These are phyloP conservation scores for Pemphigus obesinymphae DNA, from an alignment of 1,140 invertebrate genomes.

Conservation along the genomic window DNA sequence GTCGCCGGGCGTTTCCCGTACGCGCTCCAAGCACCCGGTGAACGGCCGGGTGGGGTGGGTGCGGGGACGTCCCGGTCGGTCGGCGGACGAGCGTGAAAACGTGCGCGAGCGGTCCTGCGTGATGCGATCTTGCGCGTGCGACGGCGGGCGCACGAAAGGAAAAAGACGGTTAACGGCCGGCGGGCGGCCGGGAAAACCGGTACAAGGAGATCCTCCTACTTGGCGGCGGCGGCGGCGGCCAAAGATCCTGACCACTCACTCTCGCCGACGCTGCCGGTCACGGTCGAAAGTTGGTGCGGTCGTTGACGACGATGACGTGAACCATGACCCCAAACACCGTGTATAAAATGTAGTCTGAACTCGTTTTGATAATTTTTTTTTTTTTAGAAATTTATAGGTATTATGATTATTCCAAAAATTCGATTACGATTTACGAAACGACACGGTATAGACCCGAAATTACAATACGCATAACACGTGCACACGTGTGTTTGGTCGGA, in stretches of 20 bases:
- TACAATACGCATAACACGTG: too few relatives aligned
- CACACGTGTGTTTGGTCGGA: too few relatives aligned
- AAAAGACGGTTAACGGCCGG: constrained; percentile 2
- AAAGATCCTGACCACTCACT: constrained; percentile 36
- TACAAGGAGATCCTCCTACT: constrained; percentile 32
- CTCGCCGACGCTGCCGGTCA: constrained; percentile 28
- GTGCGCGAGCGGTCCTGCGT: not conserved
- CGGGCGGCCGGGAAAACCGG: not conserved
- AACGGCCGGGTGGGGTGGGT: not conserved
- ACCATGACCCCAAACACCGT: constrained; percentile 10
- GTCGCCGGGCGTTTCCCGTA: constrained; percentile 23
- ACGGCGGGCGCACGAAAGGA: not conserved
- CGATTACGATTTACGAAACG: too few relatives aligned
- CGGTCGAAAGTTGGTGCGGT: not conserved
- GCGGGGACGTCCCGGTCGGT: not conserved
- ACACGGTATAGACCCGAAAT: too few relatives aligned
- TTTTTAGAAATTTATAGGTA: too few relatives aligned
- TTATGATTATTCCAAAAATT: too few relatives aligned
- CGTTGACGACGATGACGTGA: not conserved
- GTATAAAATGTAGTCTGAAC: not conserved
- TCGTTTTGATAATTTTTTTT: not conserved
- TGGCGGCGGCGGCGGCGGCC: not conserved
- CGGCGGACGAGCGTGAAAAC: not conserved
- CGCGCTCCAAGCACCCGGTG: not conserved
- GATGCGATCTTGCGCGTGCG: not conserved